phyloP scores from a whole-genome alignment of 2,113 vertebrate genomes.

The Crotalus tigris region DNA sequence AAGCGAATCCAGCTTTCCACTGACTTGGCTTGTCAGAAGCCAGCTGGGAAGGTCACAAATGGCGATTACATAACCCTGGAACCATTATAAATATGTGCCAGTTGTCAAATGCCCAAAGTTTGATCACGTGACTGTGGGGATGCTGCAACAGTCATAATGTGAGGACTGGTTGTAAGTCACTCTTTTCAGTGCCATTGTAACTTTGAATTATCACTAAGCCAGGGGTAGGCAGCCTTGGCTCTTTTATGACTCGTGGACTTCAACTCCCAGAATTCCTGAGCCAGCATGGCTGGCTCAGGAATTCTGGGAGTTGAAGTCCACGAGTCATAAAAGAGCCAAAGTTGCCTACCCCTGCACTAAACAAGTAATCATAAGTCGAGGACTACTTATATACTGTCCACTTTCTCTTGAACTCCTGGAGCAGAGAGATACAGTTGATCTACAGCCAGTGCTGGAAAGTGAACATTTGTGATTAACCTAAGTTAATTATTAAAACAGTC shows the following conservation, averaged over 20 bases:
- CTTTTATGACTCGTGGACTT: too few species aligned
- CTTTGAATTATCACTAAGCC: neutral
- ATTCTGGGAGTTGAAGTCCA: too few species aligned
- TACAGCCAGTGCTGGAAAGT: neutral
- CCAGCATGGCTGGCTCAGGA: too few species aligned
- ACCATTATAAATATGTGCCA: neutral
- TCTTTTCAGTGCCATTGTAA: neutral
- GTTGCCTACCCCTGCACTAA: neutral
- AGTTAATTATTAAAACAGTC: neutral
- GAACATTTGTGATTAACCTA: neutral
- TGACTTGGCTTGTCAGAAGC: neutral
- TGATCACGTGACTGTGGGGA: neutral
- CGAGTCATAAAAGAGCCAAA: too few species aligned
- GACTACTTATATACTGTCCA: neutral
- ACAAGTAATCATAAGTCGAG: neutral
- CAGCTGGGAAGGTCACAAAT: neutral
- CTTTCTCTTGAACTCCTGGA: neutral
- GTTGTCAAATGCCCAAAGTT: neutral
- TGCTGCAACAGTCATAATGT: neutral
- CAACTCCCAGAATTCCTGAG: too few species aligned
- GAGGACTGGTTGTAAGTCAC: neutral
- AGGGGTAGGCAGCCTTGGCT: too few species aligned
- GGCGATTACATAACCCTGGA: neutral
- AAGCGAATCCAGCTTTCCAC: neutral
- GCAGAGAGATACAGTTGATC: neutral